These are phyloP conservation scores for Cololabis saira DNA, from an alignment of 2,113 vertebrate species.

Conservation along the genomic window DNA sequence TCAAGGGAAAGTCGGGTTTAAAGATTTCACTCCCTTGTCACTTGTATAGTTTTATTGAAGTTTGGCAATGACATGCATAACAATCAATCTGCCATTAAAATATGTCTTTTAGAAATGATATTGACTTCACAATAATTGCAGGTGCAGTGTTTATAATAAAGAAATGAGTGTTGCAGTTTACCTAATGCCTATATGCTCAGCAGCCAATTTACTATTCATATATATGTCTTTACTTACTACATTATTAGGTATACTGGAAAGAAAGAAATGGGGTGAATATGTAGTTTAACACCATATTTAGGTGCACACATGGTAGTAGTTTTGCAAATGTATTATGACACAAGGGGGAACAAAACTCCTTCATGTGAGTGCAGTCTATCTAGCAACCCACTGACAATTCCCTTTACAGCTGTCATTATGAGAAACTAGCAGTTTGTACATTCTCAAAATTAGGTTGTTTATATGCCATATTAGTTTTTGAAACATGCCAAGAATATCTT, in stretches of 20 bases:
- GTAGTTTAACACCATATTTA: too few species aligned
- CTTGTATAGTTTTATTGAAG: conserved; percentile 32
- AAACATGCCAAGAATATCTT: conserved; percentile 28
- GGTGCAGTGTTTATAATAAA: too few species aligned
- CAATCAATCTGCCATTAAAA: background rate
- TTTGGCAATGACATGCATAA: background rate
- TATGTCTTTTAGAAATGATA: too few species aligned
- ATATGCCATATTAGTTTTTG: conserved; percentile 15
- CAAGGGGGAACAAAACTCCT: conserved; percentile 2
- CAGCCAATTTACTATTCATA: too few species aligned
- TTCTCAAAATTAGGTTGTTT: conserved; percentile 34
- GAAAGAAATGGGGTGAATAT: too few species aligned
- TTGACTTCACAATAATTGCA: too few species aligned
- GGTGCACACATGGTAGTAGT: too few species aligned
- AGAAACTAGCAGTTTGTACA: conserved; percentile 16
- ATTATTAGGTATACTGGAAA: too few species aligned
- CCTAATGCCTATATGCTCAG: too few species aligned
- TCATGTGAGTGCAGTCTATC: background rate
- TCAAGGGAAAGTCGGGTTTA: conserved; percentile 29
- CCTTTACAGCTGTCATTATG: conserved; percentile 11
- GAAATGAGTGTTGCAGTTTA: too few species aligned
- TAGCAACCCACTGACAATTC: background rate
- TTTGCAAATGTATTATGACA: background rate
- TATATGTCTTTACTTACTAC: too few species aligned
- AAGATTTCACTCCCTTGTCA: conserved; percentile 16